A percentile compares a stretch with the other conserved stretches of the same genome.
Conservation (phyloP, 2,797 vertebrate species). For the Pampus argenteus region DNA sequence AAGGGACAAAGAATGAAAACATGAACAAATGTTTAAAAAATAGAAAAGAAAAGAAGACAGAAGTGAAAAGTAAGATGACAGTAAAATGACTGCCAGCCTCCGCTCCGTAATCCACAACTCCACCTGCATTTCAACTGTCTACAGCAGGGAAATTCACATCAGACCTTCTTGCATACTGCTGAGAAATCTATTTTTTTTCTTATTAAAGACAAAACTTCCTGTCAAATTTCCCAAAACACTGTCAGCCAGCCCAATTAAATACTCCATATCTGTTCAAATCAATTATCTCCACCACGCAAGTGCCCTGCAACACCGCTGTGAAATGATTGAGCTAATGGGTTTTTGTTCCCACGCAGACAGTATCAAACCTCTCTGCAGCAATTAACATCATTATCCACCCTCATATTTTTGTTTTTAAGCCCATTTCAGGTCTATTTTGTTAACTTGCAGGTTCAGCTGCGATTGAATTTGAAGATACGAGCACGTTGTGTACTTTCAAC, state of each 20-base stretch:
- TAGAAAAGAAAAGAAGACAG: not conserved
- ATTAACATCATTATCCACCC: conserved; percentile 75
- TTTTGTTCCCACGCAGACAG: conserved; percentile 66
- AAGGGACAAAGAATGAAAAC: not conserved
- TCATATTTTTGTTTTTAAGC: conserved; percentile 66
- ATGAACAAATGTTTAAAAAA: not conserved
- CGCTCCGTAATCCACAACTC: conserved; percentile 4
- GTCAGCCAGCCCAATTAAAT: conserved; percentile 70
- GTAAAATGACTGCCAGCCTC: conserved; percentile 2
- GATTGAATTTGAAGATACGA: conserved; percentile 37
- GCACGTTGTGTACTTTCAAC: conserved; percentile 24
- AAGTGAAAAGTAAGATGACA: not conserved
- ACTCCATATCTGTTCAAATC: conserved; percentile 72
- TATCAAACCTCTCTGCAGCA: conserved; percentile 69
- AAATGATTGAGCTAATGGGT: conserved; percentile 72
- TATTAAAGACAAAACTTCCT: conserved; percentile 43
- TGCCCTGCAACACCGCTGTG: conserved; percentile 56
- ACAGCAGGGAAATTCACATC: conserved; percentile 5
- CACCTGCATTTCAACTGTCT: conserved; percentile 6
- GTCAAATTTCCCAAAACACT: conserved; percentile 62
- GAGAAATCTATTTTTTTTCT: conserved; percentile 31
- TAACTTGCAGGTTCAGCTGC: conserved; percentile 39
- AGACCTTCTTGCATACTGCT: conserved; percentile 5
- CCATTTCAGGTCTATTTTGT: conserved; percentile 49
- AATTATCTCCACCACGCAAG: conserved; percentile 63